These are phyloP conservation scores for Drosophila sproati DNA, from an alignment of 1,140 invertebrate species.

Conservation along the genomic window DNA sequence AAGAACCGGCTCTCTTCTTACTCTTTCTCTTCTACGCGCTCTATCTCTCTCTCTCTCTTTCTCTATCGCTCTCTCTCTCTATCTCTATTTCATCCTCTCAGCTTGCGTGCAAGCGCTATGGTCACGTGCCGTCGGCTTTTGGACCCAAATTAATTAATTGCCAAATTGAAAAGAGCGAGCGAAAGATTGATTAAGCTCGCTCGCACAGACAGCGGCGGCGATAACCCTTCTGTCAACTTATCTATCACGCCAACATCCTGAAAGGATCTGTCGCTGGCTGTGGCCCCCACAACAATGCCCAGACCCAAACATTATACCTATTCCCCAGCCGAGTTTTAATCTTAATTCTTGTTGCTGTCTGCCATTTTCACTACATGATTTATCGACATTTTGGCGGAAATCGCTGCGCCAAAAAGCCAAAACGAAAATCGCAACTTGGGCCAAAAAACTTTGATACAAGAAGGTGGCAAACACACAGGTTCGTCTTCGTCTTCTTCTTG, in stretches of 20 bases:
- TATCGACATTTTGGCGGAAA: slow-evolving; percentile 80
- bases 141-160: slow-evolving; percentile 77
- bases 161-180: slow-evolving; percentile 36
- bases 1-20: slow-evolving; percentile 20
- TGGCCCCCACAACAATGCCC: background rate
- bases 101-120: slow-evolving; percentile 24
- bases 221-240: slow-evolving; percentile 73
- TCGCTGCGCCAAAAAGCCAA: slow-evolving; percentile 67
- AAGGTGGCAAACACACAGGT: slow-evolving; percentile 23
- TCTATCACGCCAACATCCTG: slow-evolving; percentile 72
- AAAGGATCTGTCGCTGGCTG: slow-evolving; percentile 27
- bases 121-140: slow-evolving; percentile 57
- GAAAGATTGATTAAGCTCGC: slow-evolving; percentile 66
- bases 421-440: slow-evolving; percentile 57
- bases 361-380: slow-evolving; percentile 64
- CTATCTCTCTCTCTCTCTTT: background rate
- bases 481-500: slow-evolving; percentile 43
- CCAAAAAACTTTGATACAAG: slow-evolving; percentile 47
- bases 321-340: background rate
- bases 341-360: slow-evolving; percentile 31
- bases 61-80: background rate
- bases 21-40: background rate
- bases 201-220: slow-evolving; percentile 27
- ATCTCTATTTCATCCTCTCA: background rate
- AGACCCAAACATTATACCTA: background rate